Evolutionary conservation across 2,797 vertebrate species (phyloP).

Genomic region (Mormyrus proboscirostris): DNA sequence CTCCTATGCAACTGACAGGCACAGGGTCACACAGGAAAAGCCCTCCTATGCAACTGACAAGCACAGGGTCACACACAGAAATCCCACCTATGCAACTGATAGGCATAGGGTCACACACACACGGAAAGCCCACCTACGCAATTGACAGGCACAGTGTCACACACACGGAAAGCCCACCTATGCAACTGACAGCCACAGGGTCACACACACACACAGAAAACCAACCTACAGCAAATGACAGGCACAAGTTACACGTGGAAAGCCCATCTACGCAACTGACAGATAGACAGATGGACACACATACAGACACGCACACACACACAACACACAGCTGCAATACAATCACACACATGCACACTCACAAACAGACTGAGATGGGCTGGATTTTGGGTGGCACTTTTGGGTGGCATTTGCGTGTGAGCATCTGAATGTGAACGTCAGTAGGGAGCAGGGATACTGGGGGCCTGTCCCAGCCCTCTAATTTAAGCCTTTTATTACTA

Average conservation of each 20-base stretch:
- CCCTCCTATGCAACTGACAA: no score
- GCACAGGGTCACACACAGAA: background rate
- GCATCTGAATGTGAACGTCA: background rate
- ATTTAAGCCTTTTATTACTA: background rate
- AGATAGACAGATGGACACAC: background rate
- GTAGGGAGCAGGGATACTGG: background rate
- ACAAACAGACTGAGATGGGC: conserved; percentile 2
- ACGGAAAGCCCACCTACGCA: background rate
- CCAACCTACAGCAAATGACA: conserved; percentile 20
- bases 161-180: no score
- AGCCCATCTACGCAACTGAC: conserved; percentile 17
- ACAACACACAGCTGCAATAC: background rate
- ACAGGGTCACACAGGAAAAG: background rate
- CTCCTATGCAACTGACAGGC: background rate
- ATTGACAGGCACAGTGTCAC: no score
- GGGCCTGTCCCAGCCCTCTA: background rate
- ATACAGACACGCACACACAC: background rate
- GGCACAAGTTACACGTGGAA: background rate
- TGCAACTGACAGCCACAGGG: no score
- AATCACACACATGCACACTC: conserved; percentile 4
- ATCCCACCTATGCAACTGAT: no score
- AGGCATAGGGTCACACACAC: no score
- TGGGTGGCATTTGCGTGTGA: background rate
- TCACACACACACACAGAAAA: background rate
- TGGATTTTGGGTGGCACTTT: background rate